Base-by-base conservation (phyloP, 2,888 invertebrate genomes). In the Rhaphigaster nebulosa region DNA sequence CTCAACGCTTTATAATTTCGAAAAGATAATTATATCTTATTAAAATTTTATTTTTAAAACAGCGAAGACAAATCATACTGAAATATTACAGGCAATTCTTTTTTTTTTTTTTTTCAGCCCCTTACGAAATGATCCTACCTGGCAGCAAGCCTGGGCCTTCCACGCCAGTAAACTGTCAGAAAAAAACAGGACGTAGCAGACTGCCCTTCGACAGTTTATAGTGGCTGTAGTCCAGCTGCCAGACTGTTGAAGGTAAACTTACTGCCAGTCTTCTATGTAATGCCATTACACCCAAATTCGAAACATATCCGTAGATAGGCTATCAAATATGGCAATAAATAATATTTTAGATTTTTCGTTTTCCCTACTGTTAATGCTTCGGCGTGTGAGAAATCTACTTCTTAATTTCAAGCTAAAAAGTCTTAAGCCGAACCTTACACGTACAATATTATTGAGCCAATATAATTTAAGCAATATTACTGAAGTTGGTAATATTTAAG, bases 111-210 rank as follows among this genome's bases (percentile, higher is more conserved):
- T 10, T 5, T 38, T 76, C 20, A 76, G 34, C 34, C 70, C 38
- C 20, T 76, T 76, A 76, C 38, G 70, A 76, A 38, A 76, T 38
- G 70, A 76, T 76, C 70, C 70, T 38, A 76, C 70, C 70, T 76
- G 70, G 70, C 70, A 76, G 2, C 1, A 13, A 76, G 70, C 38
- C 70, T 76, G 70, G 38, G 26, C 38, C 70, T 38, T 38, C 70
- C 8, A 38, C 70, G 70, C 70, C 70, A 76, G 70, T 76, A 76
- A 76, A 76, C 70, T 76, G 70, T 76, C 70, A 38, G 70, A 76
- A 76, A 76, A n/a, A 76, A 76, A 76, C 70, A 26, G 70, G 23
- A 76, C 34, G 70, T 23, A 34, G 20, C 38, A 76, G 70, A 76
- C 70, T 76, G 70, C 70, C 70, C 34, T 76, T 76, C 70, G 70